phyloP scores from a whole-genome alignment of 2,113 vertebrate genomes.

The Grammomys surdaster region DNA sequence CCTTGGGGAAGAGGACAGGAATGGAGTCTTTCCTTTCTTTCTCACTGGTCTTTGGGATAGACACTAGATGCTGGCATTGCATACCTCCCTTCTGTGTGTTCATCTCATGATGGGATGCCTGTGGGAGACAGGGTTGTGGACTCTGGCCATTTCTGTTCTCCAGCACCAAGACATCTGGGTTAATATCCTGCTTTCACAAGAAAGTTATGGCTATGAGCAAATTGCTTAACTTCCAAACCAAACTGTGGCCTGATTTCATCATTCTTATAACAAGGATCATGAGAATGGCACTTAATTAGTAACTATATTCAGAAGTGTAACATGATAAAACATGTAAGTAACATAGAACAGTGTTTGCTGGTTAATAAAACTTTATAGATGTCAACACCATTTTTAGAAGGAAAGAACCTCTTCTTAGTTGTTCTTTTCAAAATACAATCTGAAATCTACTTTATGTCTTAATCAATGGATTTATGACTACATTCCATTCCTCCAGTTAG shows the following conservation, averaged over 20 bases:
- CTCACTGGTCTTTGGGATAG: not conserved
- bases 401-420: not conserved
- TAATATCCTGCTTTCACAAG: not conserved
- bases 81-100: not conserved
- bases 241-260: not conserved
- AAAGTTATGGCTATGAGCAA: not conserved
- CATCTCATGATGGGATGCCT: not conserved
- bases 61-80: not conserved
- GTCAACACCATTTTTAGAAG: not conserved
- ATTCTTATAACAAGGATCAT: not conserved
- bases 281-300: not conserved
- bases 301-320: not conserved
- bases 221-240: not conserved
- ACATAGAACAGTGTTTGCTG: not conserved
- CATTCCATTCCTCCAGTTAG: not conserved
- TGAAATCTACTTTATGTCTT: not conserved
- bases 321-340: not conserved
- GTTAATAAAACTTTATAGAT: slow-evolving; percentile 24
- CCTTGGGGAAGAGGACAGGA: not conserved
- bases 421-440: not conserved
- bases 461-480: not conserved
- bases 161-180: not conserved
- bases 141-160: not conserved
- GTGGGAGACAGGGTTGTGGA: not conserved
- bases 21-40: not conserved